These are phyloP conservation scores for Melitaea athalia DNA, from an alignment of 2,888 invertebrate genomes.

Conservation along the genomic window DNA sequence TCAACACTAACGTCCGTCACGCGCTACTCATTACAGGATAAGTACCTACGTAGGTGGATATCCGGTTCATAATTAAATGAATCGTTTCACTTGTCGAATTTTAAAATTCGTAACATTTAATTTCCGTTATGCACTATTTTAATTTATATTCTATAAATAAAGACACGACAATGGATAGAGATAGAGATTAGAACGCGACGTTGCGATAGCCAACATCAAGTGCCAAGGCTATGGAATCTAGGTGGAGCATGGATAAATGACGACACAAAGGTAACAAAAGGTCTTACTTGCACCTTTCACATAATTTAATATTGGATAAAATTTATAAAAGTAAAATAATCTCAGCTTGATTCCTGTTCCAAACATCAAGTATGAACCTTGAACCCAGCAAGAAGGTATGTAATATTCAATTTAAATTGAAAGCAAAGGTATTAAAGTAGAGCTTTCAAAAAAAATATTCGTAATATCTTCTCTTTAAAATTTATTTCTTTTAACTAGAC, in stretches of 20 bases:
- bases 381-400: background rate
- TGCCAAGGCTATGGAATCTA: constrained; percentile 39
- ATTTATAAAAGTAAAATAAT: constrained; percentile 5
- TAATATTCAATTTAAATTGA: background rate
- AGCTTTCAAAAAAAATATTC: background rate
- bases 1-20: constrained; percentile 53
- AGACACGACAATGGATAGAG: constrained; percentile 12
- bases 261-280: constrained; percentile 33
- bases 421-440: background rate
- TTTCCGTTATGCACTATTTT: background rate
- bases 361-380: no score
- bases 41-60: constrained; percentile 27
- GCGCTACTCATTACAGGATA: constrained; percentile 58
- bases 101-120: background rate
- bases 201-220: constrained; percentile 34
- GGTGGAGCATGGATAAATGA: constrained; percentile 28
- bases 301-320: constrained; percentile 17
- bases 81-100: constrained; percentile 2
- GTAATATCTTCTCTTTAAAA: background rate
- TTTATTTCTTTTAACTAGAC: background rate
- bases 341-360: no score
- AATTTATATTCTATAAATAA: background rate
- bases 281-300: constrained; percentile 33
- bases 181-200: constrained; percentile 31
- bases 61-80: constrained; percentile 21